Percentiles rank a stretch among this genome's conserved stretches.
These are phyloP conservation scores for Stigmatopora nigra DNA, from an alignment of 2,113 vertebrate genomes.

Conservation along the genomic window DNA sequence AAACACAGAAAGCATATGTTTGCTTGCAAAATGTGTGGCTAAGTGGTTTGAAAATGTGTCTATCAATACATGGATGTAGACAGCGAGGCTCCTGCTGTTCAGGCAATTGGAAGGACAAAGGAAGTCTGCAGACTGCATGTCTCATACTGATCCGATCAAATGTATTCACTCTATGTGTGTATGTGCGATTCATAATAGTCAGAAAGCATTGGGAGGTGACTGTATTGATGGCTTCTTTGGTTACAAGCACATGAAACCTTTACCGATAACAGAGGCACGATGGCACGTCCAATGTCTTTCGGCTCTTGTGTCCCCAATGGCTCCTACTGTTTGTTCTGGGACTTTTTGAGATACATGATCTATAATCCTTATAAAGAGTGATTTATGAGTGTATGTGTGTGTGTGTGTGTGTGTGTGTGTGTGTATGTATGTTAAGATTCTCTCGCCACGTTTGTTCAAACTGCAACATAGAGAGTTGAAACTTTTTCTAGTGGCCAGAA, in stretches of 20 bases:
- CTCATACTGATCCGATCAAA: conserved; percentile 53
- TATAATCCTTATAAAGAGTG: too few species aligned
- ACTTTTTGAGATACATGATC: neutral
- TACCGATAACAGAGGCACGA: conserved; percentile 37
- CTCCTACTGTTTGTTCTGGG: neutral
- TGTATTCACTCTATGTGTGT: conserved; percentile 41
- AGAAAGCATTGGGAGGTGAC: conserved; percentile 12
- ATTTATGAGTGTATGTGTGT: neutral
- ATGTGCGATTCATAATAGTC: conserved; percentile 19
- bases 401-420: neutral
- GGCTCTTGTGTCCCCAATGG: conserved; percentile 1
- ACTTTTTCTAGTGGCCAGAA: too few species aligned
- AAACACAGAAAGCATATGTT: conserved; percentile 25
- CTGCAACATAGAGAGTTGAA: too few species aligned
- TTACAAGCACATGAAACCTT: conserved; percentile 47
- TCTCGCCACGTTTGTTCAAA: too few species aligned
- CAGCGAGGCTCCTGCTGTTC: conserved; percentile 54
- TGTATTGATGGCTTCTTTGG: conserved; percentile 46
- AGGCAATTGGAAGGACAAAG: conserved; percentile 56
- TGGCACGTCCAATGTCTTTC: conserved; percentile 32
- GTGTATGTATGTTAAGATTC: too few species aligned
- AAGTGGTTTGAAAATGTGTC: conserved; percentile 42
- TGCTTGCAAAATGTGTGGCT: conserved; percentile 27
- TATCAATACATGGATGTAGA: conserved; percentile 44
- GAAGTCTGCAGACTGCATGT: conserved; percentile 65